Evolutionary conservation across 2,888 invertebrate species (phyloP), one percentile per base, ranked within the genome.

Genomic region (Calameuta filiformis): DNA sequence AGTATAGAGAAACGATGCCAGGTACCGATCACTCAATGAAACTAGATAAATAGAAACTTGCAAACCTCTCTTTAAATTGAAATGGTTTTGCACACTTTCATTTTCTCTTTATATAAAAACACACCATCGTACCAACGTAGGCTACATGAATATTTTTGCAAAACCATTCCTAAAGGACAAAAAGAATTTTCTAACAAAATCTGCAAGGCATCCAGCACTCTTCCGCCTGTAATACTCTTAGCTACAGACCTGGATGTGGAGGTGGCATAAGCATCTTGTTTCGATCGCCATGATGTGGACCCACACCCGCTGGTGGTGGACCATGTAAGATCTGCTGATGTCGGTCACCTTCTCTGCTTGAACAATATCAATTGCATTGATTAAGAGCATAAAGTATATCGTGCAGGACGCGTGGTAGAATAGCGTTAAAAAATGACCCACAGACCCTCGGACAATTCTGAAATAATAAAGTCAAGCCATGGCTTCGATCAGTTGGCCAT

Each of bases 221-320:
- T 89, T 87, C 86, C 87, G 83, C 81, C 84, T 85, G 85, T 85
- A 87, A 90, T 89, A 90, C 89, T 90, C 89, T 90, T 89, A 91
- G 88, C 89, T 91, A 91, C 91, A 91, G 90, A 91, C 91, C 91
- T 91, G 90, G 87, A 85, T 91, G 90, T 87, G 89, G 88, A 87
- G 90, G 88, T 88, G 91, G 90, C 88, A 91, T 90, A 86, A 90
- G 89, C 90, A 90, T 89, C 90, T 91, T 91, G 89, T 90, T 90
- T 89, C 90, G 87, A 85, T 89, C 89, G 85, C 88, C 89, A 83
- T 89, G 88, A 81, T 88, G 87, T 85, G 86, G 87, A 81, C 85
- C 88, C 79, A 87, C 85, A 85, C 88, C 87, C 82, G 87, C 86
- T 75, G 87, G 84, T 82, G 88, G 85, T 81, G 89, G 89, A 81